phyloP scores from a whole-genome alignment of 2,888 invertebrate species.

The Cyrtodaria siliqua region DNA sequence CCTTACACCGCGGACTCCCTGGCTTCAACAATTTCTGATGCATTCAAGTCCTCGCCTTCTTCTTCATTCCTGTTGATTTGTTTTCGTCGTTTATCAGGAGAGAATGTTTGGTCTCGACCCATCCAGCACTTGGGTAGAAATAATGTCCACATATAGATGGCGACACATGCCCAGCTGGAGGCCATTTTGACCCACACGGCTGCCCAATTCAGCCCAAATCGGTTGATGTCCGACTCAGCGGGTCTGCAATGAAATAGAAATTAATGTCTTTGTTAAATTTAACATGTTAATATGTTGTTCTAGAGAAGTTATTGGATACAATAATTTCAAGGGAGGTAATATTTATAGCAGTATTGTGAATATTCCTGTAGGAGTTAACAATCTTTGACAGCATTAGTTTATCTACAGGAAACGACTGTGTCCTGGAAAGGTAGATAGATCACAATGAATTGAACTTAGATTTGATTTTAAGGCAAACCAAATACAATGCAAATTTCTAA shows the following conservation, averaged over 20 bases:
- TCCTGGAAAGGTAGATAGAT: too few relatives aligned
- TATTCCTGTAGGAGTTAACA: too few relatives aligned
- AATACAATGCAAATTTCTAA: too few relatives aligned
- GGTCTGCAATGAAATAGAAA: slow-evolving; percentile 79
- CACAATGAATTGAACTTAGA: too few relatives aligned
- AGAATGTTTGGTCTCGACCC: slow-evolving; percentile 74
- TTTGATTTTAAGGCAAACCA: too few relatives aligned
- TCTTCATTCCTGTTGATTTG: slow-evolving; percentile 14
- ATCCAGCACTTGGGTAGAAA: slow-evolving; percentile 82
- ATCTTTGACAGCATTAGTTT: too few relatives aligned
- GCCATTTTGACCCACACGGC: slow-evolving; percentile 87
- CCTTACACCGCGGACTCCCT: slow-evolving; percentile 20
- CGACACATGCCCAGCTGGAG: slow-evolving; percentile 86
- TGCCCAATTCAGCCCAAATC: slow-evolving; percentile 86
- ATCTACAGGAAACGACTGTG: too few relatives aligned
- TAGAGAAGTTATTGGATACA: too few relatives aligned
- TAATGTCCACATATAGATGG: slow-evolving; percentile 85
- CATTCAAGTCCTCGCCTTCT: slow-evolving; percentile 49
- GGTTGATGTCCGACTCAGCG: slow-evolving; percentile 83
- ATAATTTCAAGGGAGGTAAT: too few relatives aligned
- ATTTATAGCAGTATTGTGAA: too few relatives aligned
- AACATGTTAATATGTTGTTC: too few relatives aligned
- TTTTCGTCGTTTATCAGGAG: not conserved
- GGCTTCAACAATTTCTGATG: slow-evolving; percentile 47
- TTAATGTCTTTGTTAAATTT: too few relatives aligned